Evolutionary conservation across 2,888 invertebrate species (phyloP).

Genomic region (Catotricha subobsoleta): DNA sequence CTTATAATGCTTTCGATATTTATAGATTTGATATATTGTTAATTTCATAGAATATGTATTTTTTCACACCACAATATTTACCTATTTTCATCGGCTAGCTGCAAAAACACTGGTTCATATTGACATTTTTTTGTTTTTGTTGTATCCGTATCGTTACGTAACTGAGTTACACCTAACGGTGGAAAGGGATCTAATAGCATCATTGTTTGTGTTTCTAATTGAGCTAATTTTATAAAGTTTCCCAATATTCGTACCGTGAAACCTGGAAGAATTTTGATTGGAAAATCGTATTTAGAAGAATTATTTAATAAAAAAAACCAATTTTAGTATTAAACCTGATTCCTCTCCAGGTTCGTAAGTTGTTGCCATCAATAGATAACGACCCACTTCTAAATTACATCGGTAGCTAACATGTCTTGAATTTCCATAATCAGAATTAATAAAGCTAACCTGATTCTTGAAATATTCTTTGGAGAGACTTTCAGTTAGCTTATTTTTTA

Average conservation of each 20-base stretch:
- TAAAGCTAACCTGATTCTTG: conserved; percentile 67
- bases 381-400: conserved; percentile 60
- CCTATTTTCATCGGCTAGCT: conserved; percentile 72
- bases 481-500: conserved; percentile 44
- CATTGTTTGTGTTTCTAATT: conserved; percentile 38
- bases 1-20: no score
- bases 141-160: conserved; percentile 32
- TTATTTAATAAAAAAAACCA: not conserved
- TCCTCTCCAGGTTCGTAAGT: conserved; percentile 84
- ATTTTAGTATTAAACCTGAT: conserved; percentile 30
- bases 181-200: conserved; percentile 28
- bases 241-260: conserved; percentile 71
- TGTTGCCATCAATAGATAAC: conserved; percentile 72
- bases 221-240: conserved; percentile 57
- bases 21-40: no score
- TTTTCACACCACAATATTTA: no score
- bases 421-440: conserved; percentile 83
- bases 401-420: conserved; percentile 72
- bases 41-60: no score
- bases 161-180: conserved; percentile 14
- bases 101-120: conserved; percentile 78
- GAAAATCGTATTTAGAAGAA: not conserved
- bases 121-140: conserved; percentile 35
- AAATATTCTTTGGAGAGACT: conserved; percentile 64
- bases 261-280: conserved; percentile 16